Evolutionary conservation across 2,113 vertebrate species (phyloP).

Genomic region (Pteruthius melanotis): DNA sequence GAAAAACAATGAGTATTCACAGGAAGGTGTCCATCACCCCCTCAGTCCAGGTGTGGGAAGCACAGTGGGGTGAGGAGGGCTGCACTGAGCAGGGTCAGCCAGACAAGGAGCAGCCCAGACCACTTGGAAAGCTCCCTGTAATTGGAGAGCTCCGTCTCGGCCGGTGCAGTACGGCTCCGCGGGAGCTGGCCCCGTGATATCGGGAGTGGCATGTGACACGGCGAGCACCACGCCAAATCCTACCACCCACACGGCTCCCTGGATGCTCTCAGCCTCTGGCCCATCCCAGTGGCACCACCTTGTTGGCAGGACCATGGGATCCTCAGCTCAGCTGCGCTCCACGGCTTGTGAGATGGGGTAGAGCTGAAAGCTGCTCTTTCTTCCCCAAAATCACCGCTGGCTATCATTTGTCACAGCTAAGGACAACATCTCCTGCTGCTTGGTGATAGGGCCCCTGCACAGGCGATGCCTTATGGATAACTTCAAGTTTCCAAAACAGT

Average conservation of each 20-base stretch:
- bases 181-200: background rate
- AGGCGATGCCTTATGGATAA: conserved; percentile 63
- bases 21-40: background rate
- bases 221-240: background rate
- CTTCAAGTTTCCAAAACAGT: conserved; percentile 65
- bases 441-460: conserved; percentile 1
- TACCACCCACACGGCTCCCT: background rate
- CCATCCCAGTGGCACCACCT: background rate
- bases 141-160: background rate
- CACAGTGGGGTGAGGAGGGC: background rate
- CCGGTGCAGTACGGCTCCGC: background rate
- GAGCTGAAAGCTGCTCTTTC: conserved; percentile 50
- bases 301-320: background rate
- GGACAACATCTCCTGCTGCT: conserved; percentile 58
- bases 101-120: background rate
- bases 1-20: background rate
- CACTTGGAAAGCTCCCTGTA: background rate
- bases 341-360: background rate
- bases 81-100: background rate
- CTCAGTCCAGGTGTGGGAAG: background rate
- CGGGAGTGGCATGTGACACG: background rate
- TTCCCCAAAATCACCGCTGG: conserved; percentile 6
- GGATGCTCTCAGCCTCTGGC: background rate
- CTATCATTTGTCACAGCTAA: conserved; percentile 59
- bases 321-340: background rate